A percentile compares a stretch with the other conserved stretches of the same genome.
phyloP scores from a whole-genome alignment of 2,113 vertebrate species.

The Tricholaema leucomelas region DNA sequence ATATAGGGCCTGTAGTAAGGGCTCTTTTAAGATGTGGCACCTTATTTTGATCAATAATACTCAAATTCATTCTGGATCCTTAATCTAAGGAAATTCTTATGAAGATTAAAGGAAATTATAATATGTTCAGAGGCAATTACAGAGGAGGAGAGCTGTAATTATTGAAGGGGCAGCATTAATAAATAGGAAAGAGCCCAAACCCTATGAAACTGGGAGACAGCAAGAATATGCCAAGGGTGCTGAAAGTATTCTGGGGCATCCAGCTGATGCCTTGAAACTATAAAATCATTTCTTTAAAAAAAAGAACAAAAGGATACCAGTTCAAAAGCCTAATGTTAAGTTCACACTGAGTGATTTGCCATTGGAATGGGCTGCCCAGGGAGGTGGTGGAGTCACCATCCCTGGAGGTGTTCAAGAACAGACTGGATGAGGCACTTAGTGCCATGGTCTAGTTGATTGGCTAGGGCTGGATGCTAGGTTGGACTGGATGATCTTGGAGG shows the following conservation, averaged over 20 bases:
- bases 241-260: background rate
- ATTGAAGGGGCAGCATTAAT: conserved; percentile 21
- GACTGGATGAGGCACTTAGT: too few relatives aligned
- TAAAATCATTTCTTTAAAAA: background rate
- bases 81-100: conserved; percentile 18
- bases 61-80: conserved; percentile 34
- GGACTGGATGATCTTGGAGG: too few relatives aligned
- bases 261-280: background rate
- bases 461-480: too few relatives aligned
- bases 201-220: background rate
- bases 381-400: too few relatives aligned
- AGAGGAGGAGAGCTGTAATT: conserved; percentile 33
- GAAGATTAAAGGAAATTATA: conserved; percentile 51
- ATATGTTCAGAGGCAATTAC: background rate
- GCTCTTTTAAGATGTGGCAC: conserved; percentile 37
- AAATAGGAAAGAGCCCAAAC: conserved; percentile 26
- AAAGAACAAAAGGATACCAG: background rate
- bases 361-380: too few relatives aligned
- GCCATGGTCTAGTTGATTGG: too few relatives aligned
- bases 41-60: conserved; percentile 58
- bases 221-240: background rate
- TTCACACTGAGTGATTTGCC: too few relatives aligned
- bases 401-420: too few relatives aligned
- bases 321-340: background rate
- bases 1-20: background rate